These are phyloP conservation scores for Gallinago stenura DNA, from an alignment of 2,797 vertebrate genomes.

Conservation along the genomic window DNA sequence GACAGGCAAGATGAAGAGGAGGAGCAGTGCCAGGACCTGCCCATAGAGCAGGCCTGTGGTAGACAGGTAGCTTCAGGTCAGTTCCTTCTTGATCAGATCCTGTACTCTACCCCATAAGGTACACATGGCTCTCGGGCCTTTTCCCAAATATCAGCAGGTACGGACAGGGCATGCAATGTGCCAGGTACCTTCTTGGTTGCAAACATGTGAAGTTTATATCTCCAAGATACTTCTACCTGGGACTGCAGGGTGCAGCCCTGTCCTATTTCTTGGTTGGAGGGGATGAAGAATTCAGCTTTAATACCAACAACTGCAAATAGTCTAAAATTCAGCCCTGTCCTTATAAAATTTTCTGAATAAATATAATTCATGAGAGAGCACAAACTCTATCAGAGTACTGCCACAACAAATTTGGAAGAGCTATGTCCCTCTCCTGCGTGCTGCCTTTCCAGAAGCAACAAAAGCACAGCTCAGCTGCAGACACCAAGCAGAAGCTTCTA, in stretches of 20 bases:
- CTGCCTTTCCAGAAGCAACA: neutral
- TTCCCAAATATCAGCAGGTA: neutral
- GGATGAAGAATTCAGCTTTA: neutral
- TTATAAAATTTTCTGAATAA: neutral
- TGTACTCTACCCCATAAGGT: rapidly evolving
- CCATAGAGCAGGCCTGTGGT: neutral
- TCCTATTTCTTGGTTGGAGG: neutral
- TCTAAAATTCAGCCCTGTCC: neutral
- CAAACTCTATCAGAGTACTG: neutral
- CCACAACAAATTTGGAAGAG: neutral
- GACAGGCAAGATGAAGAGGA: neutral
- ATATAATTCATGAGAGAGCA: neutral
- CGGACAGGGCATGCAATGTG: neutral
- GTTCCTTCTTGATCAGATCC: neutral
- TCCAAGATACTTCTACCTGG: neutral
- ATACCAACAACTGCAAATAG: neutral
- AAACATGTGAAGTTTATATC: neutral
- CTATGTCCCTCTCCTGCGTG: neutral
- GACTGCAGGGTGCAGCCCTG: neutral
- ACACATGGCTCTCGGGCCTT: rapidly evolving
- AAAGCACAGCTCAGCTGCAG: neutral
- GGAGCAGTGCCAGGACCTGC: neutral
- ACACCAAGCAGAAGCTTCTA: neutral
- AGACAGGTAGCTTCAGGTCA: neutral
- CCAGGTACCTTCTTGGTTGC: neutral